Percentiles rank a stretch among this genome's conserved stretches.
phyloP scores from a whole-genome alignment of 2,113 vertebrate genomes.

The Rutilus rutilus region DNA sequence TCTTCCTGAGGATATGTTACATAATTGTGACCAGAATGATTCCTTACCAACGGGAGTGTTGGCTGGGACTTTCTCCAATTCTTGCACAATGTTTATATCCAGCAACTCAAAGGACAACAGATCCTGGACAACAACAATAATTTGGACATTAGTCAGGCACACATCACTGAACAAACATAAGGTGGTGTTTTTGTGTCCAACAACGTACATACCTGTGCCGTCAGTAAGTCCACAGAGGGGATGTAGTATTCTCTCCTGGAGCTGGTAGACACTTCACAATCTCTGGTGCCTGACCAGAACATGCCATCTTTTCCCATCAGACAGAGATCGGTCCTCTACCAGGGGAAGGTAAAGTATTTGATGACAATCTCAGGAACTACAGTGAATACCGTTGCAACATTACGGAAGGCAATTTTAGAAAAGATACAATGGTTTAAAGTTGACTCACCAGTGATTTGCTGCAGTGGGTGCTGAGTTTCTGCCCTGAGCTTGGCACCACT shows the following conservation, averaged over 20 bases:
- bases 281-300: conserved; percentile 41
- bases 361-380: not conserved
- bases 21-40: not conserved
- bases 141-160: not conserved
- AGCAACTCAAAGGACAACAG: conserved; percentile 94
- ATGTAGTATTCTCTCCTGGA: conserved; percentile 86
- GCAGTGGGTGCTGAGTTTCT: conserved; percentile 60
- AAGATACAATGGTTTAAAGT: not conserved
- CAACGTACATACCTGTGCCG: conserved; percentile 86
- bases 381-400: not conserved
- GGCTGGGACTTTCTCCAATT: conserved; percentile 92
- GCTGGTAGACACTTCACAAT: conserved; percentile 60
- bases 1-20: not conserved
- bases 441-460: conserved; percentile 81
- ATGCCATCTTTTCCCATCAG: conserved; percentile 58
- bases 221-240: conserved; percentile 93
- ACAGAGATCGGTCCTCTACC: conserved; percentile 67
- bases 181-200: not conserved
- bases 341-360: not conserved
- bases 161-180: not conserved
- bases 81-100: conserved; percentile 97
- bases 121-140: conserved; percentile 75
- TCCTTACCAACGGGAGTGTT: conserved; percentile 92
- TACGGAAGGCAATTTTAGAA: not conserved
- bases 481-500: conserved; percentile 78